Conservation (phyloP, 2,113 vertebrate genomes). For the Tricholaema leucomelas region DNA sequence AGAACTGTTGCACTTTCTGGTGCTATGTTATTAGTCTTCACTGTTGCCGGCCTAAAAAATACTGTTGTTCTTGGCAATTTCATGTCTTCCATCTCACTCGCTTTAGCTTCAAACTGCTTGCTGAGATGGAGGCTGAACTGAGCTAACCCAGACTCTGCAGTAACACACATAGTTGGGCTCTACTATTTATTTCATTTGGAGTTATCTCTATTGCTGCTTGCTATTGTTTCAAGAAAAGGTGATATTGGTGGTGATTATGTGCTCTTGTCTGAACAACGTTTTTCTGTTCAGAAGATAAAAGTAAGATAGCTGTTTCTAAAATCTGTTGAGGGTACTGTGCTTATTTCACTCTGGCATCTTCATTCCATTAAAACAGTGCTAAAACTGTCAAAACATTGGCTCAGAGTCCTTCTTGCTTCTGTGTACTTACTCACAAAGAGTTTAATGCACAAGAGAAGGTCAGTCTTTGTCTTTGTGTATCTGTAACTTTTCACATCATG, state of each 20-base stretch:
- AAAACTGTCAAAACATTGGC: background rate
- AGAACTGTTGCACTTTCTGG: background rate
- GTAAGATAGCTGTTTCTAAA: constrained; percentile 19
- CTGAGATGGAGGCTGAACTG: background rate
- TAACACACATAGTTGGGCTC: background rate
- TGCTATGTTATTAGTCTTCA: background rate
- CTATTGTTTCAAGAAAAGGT: background rate
- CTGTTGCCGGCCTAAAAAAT: background rate
- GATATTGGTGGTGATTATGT: background rate
- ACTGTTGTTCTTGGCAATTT: background rate
- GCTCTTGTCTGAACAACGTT: background rate
- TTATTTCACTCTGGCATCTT: background rate
- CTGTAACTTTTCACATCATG: background rate
- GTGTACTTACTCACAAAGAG: background rate
- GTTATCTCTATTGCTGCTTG: background rate
- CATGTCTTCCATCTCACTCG: background rate
- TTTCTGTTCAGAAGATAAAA: background rate
- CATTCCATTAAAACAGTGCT: background rate
- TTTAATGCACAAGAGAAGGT: background rate
- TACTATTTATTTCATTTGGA: background rate
- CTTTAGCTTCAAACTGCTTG: background rate
- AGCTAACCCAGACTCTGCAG: background rate
- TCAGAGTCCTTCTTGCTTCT: background rate
- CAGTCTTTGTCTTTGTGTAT: background rate
- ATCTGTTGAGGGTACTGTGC: background rate